Conservation (phyloP, 2,888 invertebrate species). For the Vanessa cardui region DNA sequence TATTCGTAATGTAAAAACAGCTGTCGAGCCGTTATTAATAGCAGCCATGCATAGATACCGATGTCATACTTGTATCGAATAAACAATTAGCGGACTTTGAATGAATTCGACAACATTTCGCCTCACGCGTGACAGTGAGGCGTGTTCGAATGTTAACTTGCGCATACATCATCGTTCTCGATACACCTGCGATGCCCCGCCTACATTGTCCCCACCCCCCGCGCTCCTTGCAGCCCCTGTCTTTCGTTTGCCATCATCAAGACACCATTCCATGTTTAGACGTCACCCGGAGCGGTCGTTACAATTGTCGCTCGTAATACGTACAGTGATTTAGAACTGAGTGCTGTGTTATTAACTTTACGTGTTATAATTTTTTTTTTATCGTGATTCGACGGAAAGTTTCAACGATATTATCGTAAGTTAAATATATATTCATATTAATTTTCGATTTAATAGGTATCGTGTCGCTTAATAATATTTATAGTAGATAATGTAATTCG, state of each 20-base stretch:
- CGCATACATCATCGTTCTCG: slow-evolving; percentile 76
- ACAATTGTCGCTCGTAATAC: slow-evolving; percentile 47
- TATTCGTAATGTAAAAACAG: slow-evolving; percentile 29
- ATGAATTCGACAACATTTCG: slow-evolving; percentile 49
- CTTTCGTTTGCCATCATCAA: slow-evolving; percentile 67
- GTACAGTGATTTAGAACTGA: slow-evolving; percentile 60
- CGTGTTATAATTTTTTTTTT: slow-evolving; percentile 49
- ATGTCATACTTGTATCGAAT: slow-evolving; percentile 45
- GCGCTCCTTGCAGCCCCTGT: slow-evolving; percentile 50
- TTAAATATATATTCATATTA: slow-evolving; percentile 4
- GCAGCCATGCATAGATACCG: slow-evolving; percentile 27
- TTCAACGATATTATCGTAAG: slow-evolving; percentile 19
- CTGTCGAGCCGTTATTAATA: slow-evolving; percentile 53
- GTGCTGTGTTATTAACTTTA: slow-evolving; percentile 65
- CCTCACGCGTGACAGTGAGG: slow-evolving; percentile 71
- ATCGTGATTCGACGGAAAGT: slow-evolving; percentile 29
- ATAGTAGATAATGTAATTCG: slow-evolving; percentile 13
- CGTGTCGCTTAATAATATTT: slow-evolving; percentile 8
- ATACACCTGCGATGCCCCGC: slow-evolving; percentile 77
- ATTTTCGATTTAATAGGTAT: slow-evolving; percentile 20
- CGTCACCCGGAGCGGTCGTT: slow-evolving; percentile 61
- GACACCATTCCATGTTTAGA: slow-evolving; percentile 69
- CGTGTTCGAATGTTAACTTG: slow-evolving; percentile 78
- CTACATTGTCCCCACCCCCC: slow-evolving; percentile 49
- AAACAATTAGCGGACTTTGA: slow-evolving; percentile 63